These are phyloP conservation scores for Microtus oregoni DNA, from an alignment of 2,113 vertebrate genomes.

Conservation along the genomic window DNA sequence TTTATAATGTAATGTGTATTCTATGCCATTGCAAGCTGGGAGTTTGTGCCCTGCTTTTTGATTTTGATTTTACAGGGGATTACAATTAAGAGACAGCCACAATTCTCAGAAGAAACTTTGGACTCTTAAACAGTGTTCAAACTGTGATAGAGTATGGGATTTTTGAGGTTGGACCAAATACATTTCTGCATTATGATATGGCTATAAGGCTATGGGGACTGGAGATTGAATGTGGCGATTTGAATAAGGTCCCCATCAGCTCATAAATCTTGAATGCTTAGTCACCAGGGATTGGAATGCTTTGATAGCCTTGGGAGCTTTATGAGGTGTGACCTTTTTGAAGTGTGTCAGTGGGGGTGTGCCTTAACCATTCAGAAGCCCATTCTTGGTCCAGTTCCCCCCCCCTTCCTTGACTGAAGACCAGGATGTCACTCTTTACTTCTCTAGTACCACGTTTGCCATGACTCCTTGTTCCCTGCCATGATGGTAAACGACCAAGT, in stretches of 20 bases:
- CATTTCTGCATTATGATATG: neutral
- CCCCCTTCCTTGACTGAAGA: neutral
- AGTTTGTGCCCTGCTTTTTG: neutral
- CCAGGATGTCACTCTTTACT: neutral
- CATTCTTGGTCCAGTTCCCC: neutral
- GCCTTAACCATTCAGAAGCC: neutral
- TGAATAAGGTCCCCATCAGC: neutral
- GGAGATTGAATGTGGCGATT: neutral
- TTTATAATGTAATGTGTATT: neutral
- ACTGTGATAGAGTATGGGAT: neutral
- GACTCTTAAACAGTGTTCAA: neutral
- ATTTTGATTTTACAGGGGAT: neutral
- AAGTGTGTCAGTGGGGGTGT: neutral
- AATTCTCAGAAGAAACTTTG: neutral
- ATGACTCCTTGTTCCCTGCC: neutral
- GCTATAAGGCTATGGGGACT: neutral
- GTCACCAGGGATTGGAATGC: neutral
- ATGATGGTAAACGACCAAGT: neutral
- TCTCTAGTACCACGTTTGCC: neutral
- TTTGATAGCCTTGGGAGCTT: neutral
- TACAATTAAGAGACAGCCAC: neutral
- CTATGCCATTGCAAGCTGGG: neutral
- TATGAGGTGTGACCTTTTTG: neutral
- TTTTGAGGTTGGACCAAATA: neutral
- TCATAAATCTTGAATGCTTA: neutral